Base-by-base conservation (phyloP, 2,113 vertebrate species). In the Microtus ochrogaster region DNA sequence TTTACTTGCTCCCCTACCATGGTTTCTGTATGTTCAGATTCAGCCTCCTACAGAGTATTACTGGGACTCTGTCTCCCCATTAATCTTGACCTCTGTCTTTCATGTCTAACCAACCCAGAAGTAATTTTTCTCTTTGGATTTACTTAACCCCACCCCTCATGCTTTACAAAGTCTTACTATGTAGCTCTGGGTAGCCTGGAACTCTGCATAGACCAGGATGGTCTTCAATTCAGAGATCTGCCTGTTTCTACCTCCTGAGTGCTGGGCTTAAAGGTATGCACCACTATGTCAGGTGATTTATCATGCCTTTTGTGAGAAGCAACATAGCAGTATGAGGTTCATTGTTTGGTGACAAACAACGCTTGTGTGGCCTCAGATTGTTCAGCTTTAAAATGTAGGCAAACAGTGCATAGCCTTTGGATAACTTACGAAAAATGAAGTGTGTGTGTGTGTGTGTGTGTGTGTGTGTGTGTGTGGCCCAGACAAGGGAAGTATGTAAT, bases 71-170 rank as follows among this genome's bases (percentile, higher is more conserved):
- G 73, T 89, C 49, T 74, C 39, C 21, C 28, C 4, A 2, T 24
- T 49, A 84, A 86, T 13, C n/a, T 85, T 85, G 26, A 44, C 58
- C 11, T 90, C 61, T 79, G 30, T 76, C 58, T 78, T 4, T 73
- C 12, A 26, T 92, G 10, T 8, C 52, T 91, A 58, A 96, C 22
- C 13, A 81, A 88, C 52, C 33, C 58, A 79, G 76, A 90, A 73
- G 19, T 74, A 91, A 78, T 28, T 77, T 96, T 49, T 66, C 24
- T 88, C 55, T 81, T 96, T 61, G 55, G 22, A 39, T 82, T 61
- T 26, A 82, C 79, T 39, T 61, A 61, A 26, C 79, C 22, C 12
- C 36, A 52, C 9, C 22, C 36, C 55, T 82, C 55, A 82, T 12
- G 5, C 11, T 33, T 49, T 22, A n/a, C 1, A 14, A 36, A 58